These are phyloP conservation scores for Spialia ferax DNA, from an alignment of 2,888 invertebrate species.

Conservation along the genomic window DNA sequence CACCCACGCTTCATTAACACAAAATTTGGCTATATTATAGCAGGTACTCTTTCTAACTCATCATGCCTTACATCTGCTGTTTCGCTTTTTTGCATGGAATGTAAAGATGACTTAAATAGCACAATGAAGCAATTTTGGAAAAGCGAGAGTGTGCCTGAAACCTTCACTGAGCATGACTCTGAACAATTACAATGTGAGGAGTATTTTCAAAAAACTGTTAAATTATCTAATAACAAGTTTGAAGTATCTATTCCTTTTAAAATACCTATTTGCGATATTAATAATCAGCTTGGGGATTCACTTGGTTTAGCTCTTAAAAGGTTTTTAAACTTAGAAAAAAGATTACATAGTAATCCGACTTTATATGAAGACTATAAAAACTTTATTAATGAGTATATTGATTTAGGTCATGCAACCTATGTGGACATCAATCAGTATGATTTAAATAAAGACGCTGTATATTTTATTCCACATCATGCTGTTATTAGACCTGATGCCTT, in stretches of 20 bases:
- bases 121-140: conserved; percentile 13
- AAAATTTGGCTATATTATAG: conserved; percentile 1
- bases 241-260: conserved; percentile 6
- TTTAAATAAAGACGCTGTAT: not conserved
- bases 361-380: not conserved
- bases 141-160: conserved; percentile 9
- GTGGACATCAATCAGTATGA: not conserved
- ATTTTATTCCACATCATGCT: conserved; percentile 18
- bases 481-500: conserved; percentile 3
- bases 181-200: conserved; percentile 3
- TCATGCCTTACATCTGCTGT: not conserved
- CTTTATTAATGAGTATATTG: conserved; percentile 8
- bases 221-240: conserved; percentile 10
- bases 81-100: conserved; percentile 15
- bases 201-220: conserved; percentile 1
- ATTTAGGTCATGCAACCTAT: conserved; percentile 11
- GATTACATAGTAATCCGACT: not conserved
- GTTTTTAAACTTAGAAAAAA: conserved; percentile 12
- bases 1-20: conserved; percentile 8
- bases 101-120: conserved; percentile 10
- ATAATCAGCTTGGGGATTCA: conserved; percentile 16
- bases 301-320: conserved; percentile 6
- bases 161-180: conserved; percentile 14
- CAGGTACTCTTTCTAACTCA: conserved; percentile 12
- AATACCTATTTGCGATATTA: conserved; percentile 11